Percentiles rank a stretch among this genome's conserved stretches.
Evolutionary conservation across 53 echinoderm and acorn worm genomes (phyloP).

Genomic region (Mesocentrotus franciscanus): DNA sequence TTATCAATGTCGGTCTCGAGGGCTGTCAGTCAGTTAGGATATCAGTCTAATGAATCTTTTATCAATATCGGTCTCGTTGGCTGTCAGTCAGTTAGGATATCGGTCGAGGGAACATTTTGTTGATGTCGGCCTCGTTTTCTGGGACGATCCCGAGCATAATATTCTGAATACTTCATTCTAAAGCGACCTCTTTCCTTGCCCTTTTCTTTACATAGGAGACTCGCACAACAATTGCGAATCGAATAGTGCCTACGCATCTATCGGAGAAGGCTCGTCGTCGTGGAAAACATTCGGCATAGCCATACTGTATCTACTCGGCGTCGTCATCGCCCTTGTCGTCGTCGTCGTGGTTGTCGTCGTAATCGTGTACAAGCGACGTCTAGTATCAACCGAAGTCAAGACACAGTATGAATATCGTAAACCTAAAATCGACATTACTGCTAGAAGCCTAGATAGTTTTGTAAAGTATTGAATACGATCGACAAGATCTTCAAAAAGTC

Average conservation of each 20-base stretch:
- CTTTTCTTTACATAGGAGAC: neutral
- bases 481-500: too few species aligned
- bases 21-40: too few species aligned
- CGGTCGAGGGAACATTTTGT: too few species aligned
- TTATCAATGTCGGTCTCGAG: too few species aligned
- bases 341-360: neutral
- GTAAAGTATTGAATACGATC: neutral
- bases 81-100: too few species aligned
- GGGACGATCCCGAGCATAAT: neutral
- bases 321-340: neutral
- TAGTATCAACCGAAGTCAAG: neutral
- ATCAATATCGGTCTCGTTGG: too few species aligned
- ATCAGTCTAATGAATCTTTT: too few species aligned
- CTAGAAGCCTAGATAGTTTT: neutral
- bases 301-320: neutral
- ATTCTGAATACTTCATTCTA: neutral
- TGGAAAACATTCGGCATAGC: neutral
- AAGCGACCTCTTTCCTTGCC: neutral
- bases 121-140: too few species aligned
- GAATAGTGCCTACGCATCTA: neutral
- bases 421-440: neutral
- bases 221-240: neutral
- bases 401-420: neutral
- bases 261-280: neutral
- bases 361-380: neutral